A percentile compares a stretch with the other conserved stretches of the same genome.
Conservation (phyloP, 1,140 invertebrate genomes). For the Platorchestia sp. region DNA sequence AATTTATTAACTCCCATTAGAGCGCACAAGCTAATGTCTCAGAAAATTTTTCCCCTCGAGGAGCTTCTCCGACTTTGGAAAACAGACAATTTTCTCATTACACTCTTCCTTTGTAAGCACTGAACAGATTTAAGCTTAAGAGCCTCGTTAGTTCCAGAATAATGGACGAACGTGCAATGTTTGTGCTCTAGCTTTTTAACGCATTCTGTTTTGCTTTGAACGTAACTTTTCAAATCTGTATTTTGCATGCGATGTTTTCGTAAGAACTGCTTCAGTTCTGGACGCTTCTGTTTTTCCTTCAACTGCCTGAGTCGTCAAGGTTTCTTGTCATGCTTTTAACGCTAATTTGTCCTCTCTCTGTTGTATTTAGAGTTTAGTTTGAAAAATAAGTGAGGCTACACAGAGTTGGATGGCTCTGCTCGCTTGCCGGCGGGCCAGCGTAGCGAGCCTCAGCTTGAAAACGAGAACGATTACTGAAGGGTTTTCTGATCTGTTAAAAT, state of each 20-base stretch:
- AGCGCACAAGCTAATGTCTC: too few relatives aligned
- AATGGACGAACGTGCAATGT: not conserved
- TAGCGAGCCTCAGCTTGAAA: too few relatives aligned
- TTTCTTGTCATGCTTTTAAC: not conserved
- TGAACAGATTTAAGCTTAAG: too few relatives aligned
- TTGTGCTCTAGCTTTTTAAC: not conserved
- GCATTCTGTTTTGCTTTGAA: not conserved
- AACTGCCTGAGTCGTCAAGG: not conserved
- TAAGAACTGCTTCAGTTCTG: not conserved
- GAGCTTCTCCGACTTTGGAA: too few relatives aligned
- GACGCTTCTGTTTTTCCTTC: not conserved
- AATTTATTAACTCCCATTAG: too few relatives aligned
- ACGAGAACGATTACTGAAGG: too few relatives aligned
- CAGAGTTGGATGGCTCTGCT: not conserved
- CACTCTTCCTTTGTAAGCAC: too few relatives aligned
- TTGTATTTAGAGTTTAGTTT: not conserved
- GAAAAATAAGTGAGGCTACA: not conserved
- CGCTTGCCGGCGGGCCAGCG: too few relatives aligned
- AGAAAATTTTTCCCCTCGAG: too few relatives aligned
- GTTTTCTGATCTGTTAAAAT: too few relatives aligned
- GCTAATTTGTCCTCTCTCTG: not conserved
- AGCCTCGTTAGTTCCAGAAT: not conserved
- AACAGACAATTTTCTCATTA: too few relatives aligned
- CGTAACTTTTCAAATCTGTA: not conserved
- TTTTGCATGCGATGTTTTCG: not conserved